A percentile compares a stretch with the other conserved stretches of the same genome.
Conservation (phyloP, 2,888 invertebrate genomes). For the Neoascia interrupta region DNA sequence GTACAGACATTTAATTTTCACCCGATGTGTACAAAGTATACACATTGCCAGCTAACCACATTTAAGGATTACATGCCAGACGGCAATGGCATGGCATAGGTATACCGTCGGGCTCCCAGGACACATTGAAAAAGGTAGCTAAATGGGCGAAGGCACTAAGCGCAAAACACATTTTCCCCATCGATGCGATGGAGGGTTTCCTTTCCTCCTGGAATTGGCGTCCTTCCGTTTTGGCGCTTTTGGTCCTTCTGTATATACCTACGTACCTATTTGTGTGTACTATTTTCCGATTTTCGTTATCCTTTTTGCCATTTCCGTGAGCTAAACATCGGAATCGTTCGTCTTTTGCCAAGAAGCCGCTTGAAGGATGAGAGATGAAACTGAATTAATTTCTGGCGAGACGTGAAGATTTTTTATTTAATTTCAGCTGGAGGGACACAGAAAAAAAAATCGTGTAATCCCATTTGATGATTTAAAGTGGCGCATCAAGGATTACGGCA, state of each 20-base stretch:
- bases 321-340: slow-evolving; percentile 34
- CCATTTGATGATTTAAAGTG: slow-evolving; percentile 54
- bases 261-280: neutral
- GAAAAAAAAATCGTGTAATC: neutral
- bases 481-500: slow-evolving; percentile 34
- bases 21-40: slow-evolving; percentile 49
- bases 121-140: slow-evolving; percentile 18
- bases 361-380: slow-evolving; percentile 29
- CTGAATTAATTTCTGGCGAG: slow-evolving; percentile 66
- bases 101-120: too few species aligned
- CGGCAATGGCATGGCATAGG: neutral
- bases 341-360: too few species aligned
- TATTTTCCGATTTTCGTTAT: slow-evolving; percentile 48
- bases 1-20: slow-evolving; percentile 62
- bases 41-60: slow-evolving; percentile 44
- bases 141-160: too few species aligned
- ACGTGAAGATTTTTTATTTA: slow-evolving; percentile 45
- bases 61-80: slow-evolving; percentile 57
- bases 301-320: slow-evolving; percentile 35
- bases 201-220: neutral
- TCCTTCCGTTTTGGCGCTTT: too few species aligned
- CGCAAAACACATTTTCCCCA: slow-evolving; percentile 18
- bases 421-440: slow-evolving; percentile 6
- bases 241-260: too few species aligned
- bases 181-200: slow-evolving; percentile 29